phyloP scores from a whole-genome alignment of 92 coral and sea anemone genomes.

The Plumapathes pennacea region DNA sequence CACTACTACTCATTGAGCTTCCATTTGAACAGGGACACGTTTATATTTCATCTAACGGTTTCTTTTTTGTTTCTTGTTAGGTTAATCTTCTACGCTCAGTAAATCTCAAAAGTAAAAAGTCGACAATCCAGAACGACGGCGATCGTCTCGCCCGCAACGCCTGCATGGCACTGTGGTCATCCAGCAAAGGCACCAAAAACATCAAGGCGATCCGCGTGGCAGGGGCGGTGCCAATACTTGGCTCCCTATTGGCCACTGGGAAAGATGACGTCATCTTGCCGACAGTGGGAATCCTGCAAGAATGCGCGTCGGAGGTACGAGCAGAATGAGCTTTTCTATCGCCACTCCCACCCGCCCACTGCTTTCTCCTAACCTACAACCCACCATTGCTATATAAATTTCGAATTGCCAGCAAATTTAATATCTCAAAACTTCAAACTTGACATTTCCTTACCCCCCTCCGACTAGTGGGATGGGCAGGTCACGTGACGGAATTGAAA shows the following conservation, averaged over 20 bases:
- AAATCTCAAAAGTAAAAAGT: not conserved
- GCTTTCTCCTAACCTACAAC: too few species aligned
- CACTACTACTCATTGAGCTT: too few species aligned
- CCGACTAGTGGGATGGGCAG: too few species aligned
- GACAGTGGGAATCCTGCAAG: slow-evolving; percentile 79
- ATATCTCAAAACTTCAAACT: too few species aligned
- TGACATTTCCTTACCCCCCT: too few species aligned
- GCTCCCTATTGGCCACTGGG: slow-evolving; percentile 58
- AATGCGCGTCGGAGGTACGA: slow-evolving; percentile 79
- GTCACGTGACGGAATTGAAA: too few species aligned
- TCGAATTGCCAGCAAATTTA: too few species aligned
- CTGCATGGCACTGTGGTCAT: slow-evolving; percentile 92
- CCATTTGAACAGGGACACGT: too few species aligned
- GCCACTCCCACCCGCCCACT: too few species aligned
- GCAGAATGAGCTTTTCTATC: too few species aligned
- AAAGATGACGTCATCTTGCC: slow-evolving; percentile 66
- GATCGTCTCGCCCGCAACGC: slow-evolving; percentile 50
- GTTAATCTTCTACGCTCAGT: slow-evolving; percentile 46
- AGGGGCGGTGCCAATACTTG: slow-evolving; percentile 77
- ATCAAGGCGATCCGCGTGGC: slow-evolving; percentile 69
- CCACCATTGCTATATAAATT: too few species aligned
- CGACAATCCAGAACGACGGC: slow-evolving; percentile 21
- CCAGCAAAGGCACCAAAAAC: slow-evolving; percentile 61
- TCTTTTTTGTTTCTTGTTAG: slow-evolving; percentile 6
- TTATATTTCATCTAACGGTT: too few species aligned